Evolutionary conservation across 1,140 invertebrate genomes (phyloP), one percentile per base, ranked within the genome.

Genomic region (Mya arenaria): DNA sequence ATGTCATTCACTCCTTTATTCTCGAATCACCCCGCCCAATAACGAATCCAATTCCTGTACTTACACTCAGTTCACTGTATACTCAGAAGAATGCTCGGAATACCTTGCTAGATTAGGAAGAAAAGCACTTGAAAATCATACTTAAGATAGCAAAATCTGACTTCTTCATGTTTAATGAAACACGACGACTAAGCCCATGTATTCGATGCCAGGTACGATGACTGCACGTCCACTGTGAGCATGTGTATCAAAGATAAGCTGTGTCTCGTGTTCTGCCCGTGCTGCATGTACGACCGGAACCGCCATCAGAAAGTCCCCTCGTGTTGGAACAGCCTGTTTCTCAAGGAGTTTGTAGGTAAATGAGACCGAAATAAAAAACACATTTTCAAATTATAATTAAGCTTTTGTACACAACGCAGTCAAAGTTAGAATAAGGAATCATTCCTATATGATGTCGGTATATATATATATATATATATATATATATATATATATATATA

Each of bases 341-440:
- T 91, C 25, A 90, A 84, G 32, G 86, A 87, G 62, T 73, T 89
- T 65, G 52, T 89, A 4, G 86, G 86, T 88, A 86, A 60, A 58
- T 52, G n/a, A n/a, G n/a, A n/a, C n/a, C n/a, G n/a, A n/a, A n/a
- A n/a, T n/a, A n/a, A n/a, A n/a, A n/a, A n/a, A n/a, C n/a, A n/a
- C n/a, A n/a, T n/a, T n/a, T n/a, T n/a, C n/a, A n/a, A n/a, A n/a
- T n/a, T n/a, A n/a, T n/a, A n/a, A n/a, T n/a, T n/a, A n/a, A n/a
- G n/a, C n/a, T n/a, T n/a, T n/a, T n/a, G n/a, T n/a, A n/a, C n/a
- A n/a, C n/a, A n/a, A n/a, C n/a, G n/a, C n/a, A n/a, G n/a, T n/a
- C n/a, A n/a, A n/a, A n/a, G n/a, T n/a, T n/a, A n/a, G n/a, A n/a
- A n/a, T n/a, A n/a, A n/a, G n/a, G n/a, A n/a, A n/a, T n/a, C n/a